Evolutionary conservation across 2,888 invertebrate genomes (phyloP).

Genomic region (Pseudolycoriella hygida): DNA sequence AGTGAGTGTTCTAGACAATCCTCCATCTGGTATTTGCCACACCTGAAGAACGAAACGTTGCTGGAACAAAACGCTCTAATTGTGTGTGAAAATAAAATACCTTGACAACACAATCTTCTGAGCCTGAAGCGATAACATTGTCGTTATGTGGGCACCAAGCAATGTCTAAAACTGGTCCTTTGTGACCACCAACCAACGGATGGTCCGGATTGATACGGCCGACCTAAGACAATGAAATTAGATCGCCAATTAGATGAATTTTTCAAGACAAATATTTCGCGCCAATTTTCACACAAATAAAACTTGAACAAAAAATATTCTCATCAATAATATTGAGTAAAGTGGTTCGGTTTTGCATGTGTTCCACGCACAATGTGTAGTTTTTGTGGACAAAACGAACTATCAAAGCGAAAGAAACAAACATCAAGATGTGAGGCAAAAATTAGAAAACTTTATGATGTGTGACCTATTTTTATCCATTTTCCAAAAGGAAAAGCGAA

Average conservation of each 20-base stretch:
- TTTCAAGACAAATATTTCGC: neutral
- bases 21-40: constrained; percentile 90
- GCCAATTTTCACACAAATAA: neutral
- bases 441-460: constrained; percentile 1
- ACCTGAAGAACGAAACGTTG: constrained; percentile 30
- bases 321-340: no score
- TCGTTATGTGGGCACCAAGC: constrained; percentile 98
- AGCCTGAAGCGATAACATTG: constrained; percentile 92
- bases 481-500: constrained; percentile 10
- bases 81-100: constrained; percentile 21
- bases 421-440: neutral
- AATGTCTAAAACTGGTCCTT: constrained; percentile 89
- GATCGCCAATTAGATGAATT: neutral
- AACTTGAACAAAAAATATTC: neutral
- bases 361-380: no score
- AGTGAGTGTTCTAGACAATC: constrained; percentile 73
- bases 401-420: no score
- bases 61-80: neutral
- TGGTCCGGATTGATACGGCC: constrained; percentile 88
- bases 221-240: constrained; percentile 38
- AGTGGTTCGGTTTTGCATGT: no score
- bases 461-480: constrained; percentile 12
- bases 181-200: constrained; percentile 90
- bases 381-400: no score
- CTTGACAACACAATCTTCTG: constrained; percentile 93